These are phyloP conservation scores for Sisyra nigra DNA, from an alignment of 2,888 invertebrate genomes.

Conservation along the genomic window DNA sequence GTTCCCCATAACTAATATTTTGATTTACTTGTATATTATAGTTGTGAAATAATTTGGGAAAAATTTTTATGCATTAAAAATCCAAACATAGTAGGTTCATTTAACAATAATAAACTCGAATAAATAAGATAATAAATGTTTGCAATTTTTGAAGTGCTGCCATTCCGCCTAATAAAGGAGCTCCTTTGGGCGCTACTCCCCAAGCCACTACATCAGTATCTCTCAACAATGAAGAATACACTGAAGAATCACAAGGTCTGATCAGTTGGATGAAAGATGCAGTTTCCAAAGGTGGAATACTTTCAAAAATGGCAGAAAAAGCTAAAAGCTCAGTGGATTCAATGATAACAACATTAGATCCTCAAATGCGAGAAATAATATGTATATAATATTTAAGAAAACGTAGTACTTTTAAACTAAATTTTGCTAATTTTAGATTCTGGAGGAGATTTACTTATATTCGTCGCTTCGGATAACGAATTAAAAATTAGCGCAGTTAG, in stretches of 20 bases:
- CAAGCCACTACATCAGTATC: not conserved
- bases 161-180: slow-evolving; percentile 25
- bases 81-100: not conserved
- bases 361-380: slow-evolving; percentile 77
- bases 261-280: slow-evolving; percentile 56
- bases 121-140: not conserved
- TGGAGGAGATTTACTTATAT: slow-evolving; percentile 59
- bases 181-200: slow-evolving; percentile 9
- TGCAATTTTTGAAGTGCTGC: slow-evolving; percentile 20
- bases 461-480: slow-evolving; percentile 64
- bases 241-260: slow-evolving; percentile 35
- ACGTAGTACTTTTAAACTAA: slow-evolving; percentile 1
- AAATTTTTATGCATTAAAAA: too few species aligned
- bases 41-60: too few species aligned
- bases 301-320: slow-evolving; percentile 54
- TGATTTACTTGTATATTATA: too few species aligned
- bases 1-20: too few species aligned
- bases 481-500: slow-evolving; percentile 57
- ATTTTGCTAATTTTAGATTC: slow-evolving; percentile 39
- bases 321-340: slow-evolving; percentile 69
- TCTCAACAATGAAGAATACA: not conserved
- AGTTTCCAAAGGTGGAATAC: slow-evolving; percentile 41
- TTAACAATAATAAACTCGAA: not conserved
- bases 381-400: slow-evolving; percentile 36
- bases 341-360: slow-evolving; percentile 76